Percentiles rank a stretch among this genome's conserved stretches.
Evolutionary conservation across 2,797 vertebrate species (phyloP).

Genomic region (Sebastes umbrosus): DNA sequence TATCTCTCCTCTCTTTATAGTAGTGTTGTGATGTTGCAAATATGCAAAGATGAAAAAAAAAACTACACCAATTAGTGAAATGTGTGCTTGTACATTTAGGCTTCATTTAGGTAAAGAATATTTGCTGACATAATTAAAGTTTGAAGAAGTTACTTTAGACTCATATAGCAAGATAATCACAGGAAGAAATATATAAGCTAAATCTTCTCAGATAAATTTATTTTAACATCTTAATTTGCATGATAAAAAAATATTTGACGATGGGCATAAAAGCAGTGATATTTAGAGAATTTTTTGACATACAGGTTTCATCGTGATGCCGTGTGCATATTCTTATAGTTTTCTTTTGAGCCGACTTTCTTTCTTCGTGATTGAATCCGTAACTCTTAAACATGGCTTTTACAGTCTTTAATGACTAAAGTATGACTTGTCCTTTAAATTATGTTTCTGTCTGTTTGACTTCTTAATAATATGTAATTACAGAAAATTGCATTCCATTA

Average conservation of each 20-base stretch:
- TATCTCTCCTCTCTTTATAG: slow-evolving; percentile 3
- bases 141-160: background rate
- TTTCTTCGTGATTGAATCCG: background rate
- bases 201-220: background rate
- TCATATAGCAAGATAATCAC: background rate
- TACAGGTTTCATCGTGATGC: background rate
- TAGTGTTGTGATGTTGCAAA: slow-evolving; percentile 9
- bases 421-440: background rate
- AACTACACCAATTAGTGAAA: slow-evolving; percentile 26
- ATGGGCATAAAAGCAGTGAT: background rate
- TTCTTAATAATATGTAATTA: slow-evolving; percentile 15
- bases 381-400: background rate
- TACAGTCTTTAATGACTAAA: background rate
- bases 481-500: slow-evolving; percentile 2
- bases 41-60: background rate
- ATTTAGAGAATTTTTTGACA: background rate
- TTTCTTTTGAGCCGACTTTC: slow-evolving; percentile 6
- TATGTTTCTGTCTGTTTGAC: background rate
- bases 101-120: slow-evolving; percentile 17
- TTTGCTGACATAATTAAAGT: slow-evolving; percentile 20
- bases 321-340: background rate
- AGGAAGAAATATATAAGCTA: background rate
- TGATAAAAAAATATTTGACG: background rate
- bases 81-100: background rate
- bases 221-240: background rate